These are phyloP conservation scores for Geotrupes spiniger DNA, from an alignment of 2,888 invertebrate genomes.

Conservation along the genomic window DNA sequence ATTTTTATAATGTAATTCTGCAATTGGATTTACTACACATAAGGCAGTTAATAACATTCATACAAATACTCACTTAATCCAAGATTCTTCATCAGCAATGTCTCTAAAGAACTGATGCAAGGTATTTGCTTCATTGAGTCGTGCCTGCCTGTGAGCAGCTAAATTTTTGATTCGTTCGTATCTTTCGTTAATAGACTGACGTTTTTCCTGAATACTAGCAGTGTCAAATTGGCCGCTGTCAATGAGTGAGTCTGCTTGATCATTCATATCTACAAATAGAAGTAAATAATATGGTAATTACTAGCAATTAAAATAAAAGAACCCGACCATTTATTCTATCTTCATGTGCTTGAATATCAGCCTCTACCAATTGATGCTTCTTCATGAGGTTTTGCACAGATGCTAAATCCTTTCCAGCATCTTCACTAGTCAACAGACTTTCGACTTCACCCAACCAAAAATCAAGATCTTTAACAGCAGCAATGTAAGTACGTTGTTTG, in stretches of 20 bases:
- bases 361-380: constrained; percentile 97
- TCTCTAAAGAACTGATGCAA: constrained; percentile 99
- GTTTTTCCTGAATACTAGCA: constrained; percentile 91
- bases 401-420: constrained; percentile 96
- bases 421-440: constrained; percentile 90
- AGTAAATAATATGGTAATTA: constrained; percentile 6
- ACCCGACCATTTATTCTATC: constrained; percentile 77
- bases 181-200: constrained; percentile 93
- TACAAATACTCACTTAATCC: constrained; percentile 78
- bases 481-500: constrained; percentile 98
- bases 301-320: constrained; percentile 6
- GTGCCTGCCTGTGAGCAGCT: constrained; percentile 86
- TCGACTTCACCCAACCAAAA: constrained; percentile 99
- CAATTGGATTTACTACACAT: constrained; percentile 11
- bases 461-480: constrained; percentile 98
- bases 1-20: too few relatives aligned
- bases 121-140: constrained; percentile 94
- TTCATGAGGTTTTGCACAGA: constrained; percentile 98
- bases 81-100: constrained; percentile 98
- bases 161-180: constrained; percentile 91
- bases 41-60: too few relatives aligned
- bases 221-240: constrained; percentile 98
- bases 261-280: constrained; percentile 75
- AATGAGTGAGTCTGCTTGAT: constrained; percentile 92
- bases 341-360: constrained; percentile 96